A percentile compares a stretch with the other conserved stretches of the same genome.
Evolutionary conservation across 1,140 invertebrate genomes (phyloP).

Genomic region (Hydropsyche tenuis): DNA sequence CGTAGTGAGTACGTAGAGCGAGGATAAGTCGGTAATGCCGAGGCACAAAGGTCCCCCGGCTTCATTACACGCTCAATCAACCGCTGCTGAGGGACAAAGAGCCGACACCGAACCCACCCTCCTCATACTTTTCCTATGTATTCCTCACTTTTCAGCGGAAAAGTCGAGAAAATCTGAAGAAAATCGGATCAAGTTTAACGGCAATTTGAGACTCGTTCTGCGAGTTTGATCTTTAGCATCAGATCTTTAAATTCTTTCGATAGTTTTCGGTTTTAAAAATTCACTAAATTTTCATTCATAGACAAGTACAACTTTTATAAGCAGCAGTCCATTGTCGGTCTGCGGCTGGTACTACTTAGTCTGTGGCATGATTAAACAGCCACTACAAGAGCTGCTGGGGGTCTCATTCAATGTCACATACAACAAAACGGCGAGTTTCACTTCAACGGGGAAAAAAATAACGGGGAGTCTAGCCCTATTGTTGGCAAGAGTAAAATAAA

Average conservation of each 20-base stretch:
- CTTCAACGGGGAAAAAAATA: background rate
- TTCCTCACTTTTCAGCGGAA: background rate
- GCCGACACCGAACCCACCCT: background rate
- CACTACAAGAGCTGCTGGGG: conserved; percentile 33
- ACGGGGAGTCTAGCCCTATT: background rate
- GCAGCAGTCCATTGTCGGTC: conserved; percentile 4
- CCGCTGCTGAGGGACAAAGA: conserved; percentile 5
- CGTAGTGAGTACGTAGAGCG: background rate
- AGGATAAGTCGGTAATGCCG: conserved; percentile 41
- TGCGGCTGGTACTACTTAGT: conserved; percentile 28
- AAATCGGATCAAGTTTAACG: background rate
- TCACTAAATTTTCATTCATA: too few relatives aligned
- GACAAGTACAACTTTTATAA: too few relatives aligned
- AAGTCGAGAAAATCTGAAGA: background rate
- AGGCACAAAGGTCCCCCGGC: conserved; percentile 48
- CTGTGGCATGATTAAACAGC: conserved; percentile 37
- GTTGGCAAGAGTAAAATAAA: conserved; percentile 3
- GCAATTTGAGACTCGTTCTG: too few relatives aligned
- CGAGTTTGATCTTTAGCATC: too few relatives aligned
- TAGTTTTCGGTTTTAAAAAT: too few relatives aligned
- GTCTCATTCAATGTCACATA: conserved; percentile 35
- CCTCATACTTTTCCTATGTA: background rate
- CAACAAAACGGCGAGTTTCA: conserved; percentile 31
- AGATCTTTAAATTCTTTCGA: too few relatives aligned
- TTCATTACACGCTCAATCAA: conserved; percentile 50